Base-by-base conservation (phyloP, 2,113 vertebrate genomes). In the Myodes glareolus region DNA sequence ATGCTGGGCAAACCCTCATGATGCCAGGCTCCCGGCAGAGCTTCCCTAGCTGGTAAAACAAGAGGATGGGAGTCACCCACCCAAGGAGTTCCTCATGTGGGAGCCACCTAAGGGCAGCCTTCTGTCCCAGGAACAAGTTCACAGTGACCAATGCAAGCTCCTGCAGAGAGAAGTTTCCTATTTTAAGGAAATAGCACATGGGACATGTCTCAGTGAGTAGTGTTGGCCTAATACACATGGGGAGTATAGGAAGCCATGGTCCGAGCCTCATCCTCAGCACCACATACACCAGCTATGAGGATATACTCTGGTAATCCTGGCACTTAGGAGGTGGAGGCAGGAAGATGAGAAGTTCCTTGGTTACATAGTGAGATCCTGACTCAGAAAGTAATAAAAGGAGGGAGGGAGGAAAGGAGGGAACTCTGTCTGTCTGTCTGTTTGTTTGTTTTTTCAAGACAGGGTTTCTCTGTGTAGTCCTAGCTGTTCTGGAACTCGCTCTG, bases 121-220 rank as follows among this genome's bases (percentile, higher is more conserved):
- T 58, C 55, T 73, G 8, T 50, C 70, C 16, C 42, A 31, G 14
- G 1, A 16, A 4, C 0, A 0, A 50, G 3, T 14, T 87, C 68
- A 1, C 7, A 12, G 50, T 8, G 73, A 16, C 67, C 8, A 8
- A 36, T 29, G n/a, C 85, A 58, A 0, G 13, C 70, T 88, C 70
- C 58, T 45, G 17, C 25, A 36, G 47, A 77, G 33, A 50, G 65
- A 42, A 47, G 7, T 90, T 50, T 84, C 39, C 86, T 82, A 39
- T 68, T 50, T 23, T 50, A 68, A 27, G n/a, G 4, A 88, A 36
- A 61, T 5, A 36, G 11, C n/a, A 70, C n/a, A 27, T 16, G 13
- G 39, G 36, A 31, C 4, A 6, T 45, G 58, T 0, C 25, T 29
- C 39, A 6, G 73, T 33, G 61, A 45, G 39, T 21, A 65, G 9